Base-by-base conservation (phyloP, 2,888 invertebrate genomes). In the Amphipyra berbera region DNA sequence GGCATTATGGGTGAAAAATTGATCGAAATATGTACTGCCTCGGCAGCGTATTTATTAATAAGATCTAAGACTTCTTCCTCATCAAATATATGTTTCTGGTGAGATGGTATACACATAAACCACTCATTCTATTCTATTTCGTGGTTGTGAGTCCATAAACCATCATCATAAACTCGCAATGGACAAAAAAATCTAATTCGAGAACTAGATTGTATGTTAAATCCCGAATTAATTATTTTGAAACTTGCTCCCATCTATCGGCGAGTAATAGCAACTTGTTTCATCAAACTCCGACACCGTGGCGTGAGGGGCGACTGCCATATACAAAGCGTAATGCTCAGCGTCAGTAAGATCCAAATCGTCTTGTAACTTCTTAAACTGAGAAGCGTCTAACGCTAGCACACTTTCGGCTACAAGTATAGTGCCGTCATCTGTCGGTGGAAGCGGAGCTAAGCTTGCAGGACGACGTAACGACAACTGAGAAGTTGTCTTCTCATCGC, bases 251-350 rank as follows among this genome's bases (percentile, higher is more conserved):
- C 96, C 97, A 87, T 98, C 98, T 6, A 98, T 96, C 9, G 97
- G 97, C 38, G 98, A 97, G 85, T 98, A 98, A 86, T 98, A 98
- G 88, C 97, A 97, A 46, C 98, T 98, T 83, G 97, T 96, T 81
- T 98, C 98, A 76, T 98, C 98, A 84, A 98, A 98, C 88, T 98
- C 98, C 9, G 98, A 98, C 30, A 95, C 97, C 0, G 98, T 98
- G 15, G 98, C 98, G 85, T 97, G 97, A 0, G 98, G 98, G 10
- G 98, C 98, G 85, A 98, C 96, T 56, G 97, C 97, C 81, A 98
- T 98, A 79, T 98, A 98, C 63, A 98, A 89, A 37, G 98, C 98
- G 88, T 97, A 98, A 85, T 98, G 97, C 82, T 98, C 98, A 0
- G 98, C 98, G 77, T 98, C 98, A 0, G 98, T 98, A 35, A 98